Evolutionary conservation across 37 sponge, comb jelly and placozoan species (phyloP).

Genomic region (Bolinopsis microptera): DNA sequence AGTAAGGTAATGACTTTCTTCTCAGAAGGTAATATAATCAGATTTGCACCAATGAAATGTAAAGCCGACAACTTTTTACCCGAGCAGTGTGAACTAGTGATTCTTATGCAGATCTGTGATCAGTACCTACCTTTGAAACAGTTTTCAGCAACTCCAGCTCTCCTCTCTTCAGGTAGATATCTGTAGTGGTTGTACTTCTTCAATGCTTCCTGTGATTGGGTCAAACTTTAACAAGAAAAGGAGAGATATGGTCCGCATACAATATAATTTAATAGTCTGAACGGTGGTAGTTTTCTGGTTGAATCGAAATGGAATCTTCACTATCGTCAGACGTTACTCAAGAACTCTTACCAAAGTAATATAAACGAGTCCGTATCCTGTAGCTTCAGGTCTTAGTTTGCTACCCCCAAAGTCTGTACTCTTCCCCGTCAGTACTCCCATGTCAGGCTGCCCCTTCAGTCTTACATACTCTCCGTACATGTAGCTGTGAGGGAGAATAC

Average conservation of each 20-base stretch:
- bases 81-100: no score
- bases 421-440: constrained; percentile 41
- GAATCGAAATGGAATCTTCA: no score
- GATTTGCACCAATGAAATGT: no score
- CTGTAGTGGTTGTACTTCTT: constrained; percentile 54
- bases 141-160: not conserved
- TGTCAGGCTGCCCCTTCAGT: constrained; percentile 48
- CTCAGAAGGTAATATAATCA: no score
- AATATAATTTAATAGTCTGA: no score
- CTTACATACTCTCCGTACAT: constrained; percentile 55
- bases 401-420: constrained; percentile 54
- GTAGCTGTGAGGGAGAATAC: not conserved
- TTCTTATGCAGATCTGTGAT: no score
- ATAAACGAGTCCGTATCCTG: constrained; percentile 46
- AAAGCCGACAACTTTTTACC: no score
- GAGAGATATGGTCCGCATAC: no score
- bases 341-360: constrained; percentile 25
- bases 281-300: no score
- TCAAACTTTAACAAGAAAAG: no score
- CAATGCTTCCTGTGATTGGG: constrained; percentile 17
- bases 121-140: constrained; percentile 18
- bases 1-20: no score
- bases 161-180: not conserved
- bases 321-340: no score
- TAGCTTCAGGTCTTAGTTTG: constrained; percentile 54